A percentile compares a stretch with the other conserved stretches of the same genome.
Conservation (phyloP, 2,113 vertebrate species). For the Tretioscincus oriximinensis region DNA sequence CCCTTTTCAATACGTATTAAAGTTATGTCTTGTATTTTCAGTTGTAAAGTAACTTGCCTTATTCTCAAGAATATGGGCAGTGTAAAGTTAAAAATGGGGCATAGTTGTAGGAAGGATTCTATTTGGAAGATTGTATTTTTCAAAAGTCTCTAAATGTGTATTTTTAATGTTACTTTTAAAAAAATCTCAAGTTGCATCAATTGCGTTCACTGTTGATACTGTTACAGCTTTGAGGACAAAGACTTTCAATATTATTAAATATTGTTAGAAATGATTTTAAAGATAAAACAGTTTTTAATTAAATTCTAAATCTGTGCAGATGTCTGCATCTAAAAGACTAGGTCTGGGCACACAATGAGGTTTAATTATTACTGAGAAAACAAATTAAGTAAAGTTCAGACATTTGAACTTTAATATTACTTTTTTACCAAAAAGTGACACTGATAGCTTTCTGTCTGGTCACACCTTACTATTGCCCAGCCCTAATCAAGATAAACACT, state of each 20-base stretch:
- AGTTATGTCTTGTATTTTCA: slow-evolving; percentile 45
- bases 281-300: slow-evolving; percentile 61
- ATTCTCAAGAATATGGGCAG: slow-evolving; percentile 55
- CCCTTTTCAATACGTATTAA: slow-evolving; percentile 42
- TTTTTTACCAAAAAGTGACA: slow-evolving; percentile 66
- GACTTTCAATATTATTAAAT: slow-evolving; percentile 64
- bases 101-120: slow-evolving; percentile 31
- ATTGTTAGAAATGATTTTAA: slow-evolving; percentile 62
- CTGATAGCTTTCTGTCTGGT: slow-evolving; percentile 82
- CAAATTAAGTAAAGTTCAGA: slow-evolving; percentile 66
- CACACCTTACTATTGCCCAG: slow-evolving; percentile 74
- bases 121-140: slow-evolving; percentile 46
- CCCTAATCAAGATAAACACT: slow-evolving; percentile 76
- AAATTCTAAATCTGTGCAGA: slow-evolving; percentile 71
- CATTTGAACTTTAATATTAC: slow-evolving; percentile 67
- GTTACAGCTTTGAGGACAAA: slow-evolving; percentile 59
- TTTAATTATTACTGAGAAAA: slow-evolving; percentile 66
- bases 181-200: slow-evolving; percentile 43
- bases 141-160: slow-evolving; percentile 26
- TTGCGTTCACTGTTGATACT: slow-evolving; percentile 57
- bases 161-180: slow-evolving; percentile 31
- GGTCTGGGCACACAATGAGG: slow-evolving; percentile 76
- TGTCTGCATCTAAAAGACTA: slow-evolving; percentile 76
- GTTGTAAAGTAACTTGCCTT: slow-evolving; percentile 45
- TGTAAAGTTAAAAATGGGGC: slow-evolving; percentile 52